Evolutionary conservation across 2,888 invertebrate species (phyloP), one percentile per base, ranked within the genome.

Genomic region (Polyommatus iphigenia): DNA sequence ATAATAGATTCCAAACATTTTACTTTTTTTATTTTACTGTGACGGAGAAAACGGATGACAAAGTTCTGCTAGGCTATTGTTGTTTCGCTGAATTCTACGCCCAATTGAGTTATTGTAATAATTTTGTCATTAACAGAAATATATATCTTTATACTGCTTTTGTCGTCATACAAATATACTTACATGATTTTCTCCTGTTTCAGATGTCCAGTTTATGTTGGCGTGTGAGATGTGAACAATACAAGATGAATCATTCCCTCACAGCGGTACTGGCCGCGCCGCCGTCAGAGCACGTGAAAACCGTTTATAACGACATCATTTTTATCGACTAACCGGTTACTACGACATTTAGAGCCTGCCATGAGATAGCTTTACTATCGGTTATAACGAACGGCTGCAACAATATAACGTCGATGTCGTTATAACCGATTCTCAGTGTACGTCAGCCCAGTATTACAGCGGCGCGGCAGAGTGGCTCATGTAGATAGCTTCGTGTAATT

Each of bases 401-500:
- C 59, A 20, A 59, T 5, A 5, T 18, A 5, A 18, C 20, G 20
- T 59, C 20, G 8, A 59, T 59, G 59, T 59, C 59, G 59, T 59
- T 59, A 59, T 59, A 59, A 59, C 59, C 6, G n/a, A 59, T 59
- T n/a, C 5, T 59, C 59, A 8, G n/a, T 59, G 59, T 10, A 24
- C 62, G 78, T 78, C 80, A 78, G 79, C 81, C 81, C 84, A 83
- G 82, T 84, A 83, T 83, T 82, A 81, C 81, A 86, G 85, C 88
- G 86, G 87, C 86, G 84, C 67, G 67, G 29, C 86, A 85, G 87
- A 88, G 89, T 89, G 91, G 92, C 93, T 93, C 94, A 90, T 93
- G 94, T 93, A 93, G 94, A 94, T 94, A 94, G 94, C 93, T 93
- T 93, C 89, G 92, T 93, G 91, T 93, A 91, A 93, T 92, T 91